A percentile compares a stretch with the other conserved stretches of the same genome.
phyloP scores from a whole-genome alignment of 2,113 vertebrate species.

The Beaufortia kweichowensis region DNA sequence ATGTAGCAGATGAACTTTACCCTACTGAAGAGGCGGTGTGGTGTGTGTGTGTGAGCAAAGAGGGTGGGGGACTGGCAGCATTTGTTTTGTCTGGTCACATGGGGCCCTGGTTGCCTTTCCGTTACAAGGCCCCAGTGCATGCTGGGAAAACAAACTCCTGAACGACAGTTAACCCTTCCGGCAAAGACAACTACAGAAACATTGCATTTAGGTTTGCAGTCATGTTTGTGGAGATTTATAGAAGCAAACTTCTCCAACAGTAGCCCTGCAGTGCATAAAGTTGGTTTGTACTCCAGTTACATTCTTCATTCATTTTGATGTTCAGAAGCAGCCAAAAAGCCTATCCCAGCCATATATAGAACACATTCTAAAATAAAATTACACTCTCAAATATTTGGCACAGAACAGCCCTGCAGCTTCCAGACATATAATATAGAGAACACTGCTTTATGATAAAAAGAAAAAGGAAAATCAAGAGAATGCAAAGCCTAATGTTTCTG shows the following conservation, averaged over 20 bases:
- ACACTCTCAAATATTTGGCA: slow-evolving; percentile 15
- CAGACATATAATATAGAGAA: slow-evolving; percentile 29
- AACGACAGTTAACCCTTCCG: slow-evolving; percentile 54
- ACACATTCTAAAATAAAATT: slow-evolving; percentile 13
- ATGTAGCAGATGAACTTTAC: slow-evolving; percentile 79
- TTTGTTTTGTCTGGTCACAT: slow-evolving; percentile 78
- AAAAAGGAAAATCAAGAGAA: slow-evolving; percentile 5
- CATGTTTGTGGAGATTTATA: not conserved
- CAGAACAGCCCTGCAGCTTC: slow-evolving; percentile 6
- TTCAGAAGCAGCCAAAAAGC: not conserved
- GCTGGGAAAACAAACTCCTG: slow-evolving; percentile 57
- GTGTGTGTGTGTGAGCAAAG: slow-evolving; percentile 33
- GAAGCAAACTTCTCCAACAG: not conserved
- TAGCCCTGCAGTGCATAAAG: not conserved
- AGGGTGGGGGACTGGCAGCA: slow-evolving; percentile 48
- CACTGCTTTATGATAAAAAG: slow-evolving; percentile 18
- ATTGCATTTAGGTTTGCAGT: not conserved
- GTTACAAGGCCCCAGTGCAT: slow-evolving; percentile 55
- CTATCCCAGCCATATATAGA: slow-evolving; percentile 12
- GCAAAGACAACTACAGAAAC: not conserved
- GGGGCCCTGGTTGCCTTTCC: slow-evolving; percentile 61
- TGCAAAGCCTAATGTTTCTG: not conserved
- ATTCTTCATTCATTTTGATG: slow-evolving; percentile 3
- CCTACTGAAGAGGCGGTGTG: slow-evolving; percentile 68
- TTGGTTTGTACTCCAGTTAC: not conserved